Percentiles rank a stretch among this genome's conserved stretches.
phyloP scores from a whole-genome alignment of 1,140 invertebrate genomes.

The Ctenoplectra terminalis region DNA sequence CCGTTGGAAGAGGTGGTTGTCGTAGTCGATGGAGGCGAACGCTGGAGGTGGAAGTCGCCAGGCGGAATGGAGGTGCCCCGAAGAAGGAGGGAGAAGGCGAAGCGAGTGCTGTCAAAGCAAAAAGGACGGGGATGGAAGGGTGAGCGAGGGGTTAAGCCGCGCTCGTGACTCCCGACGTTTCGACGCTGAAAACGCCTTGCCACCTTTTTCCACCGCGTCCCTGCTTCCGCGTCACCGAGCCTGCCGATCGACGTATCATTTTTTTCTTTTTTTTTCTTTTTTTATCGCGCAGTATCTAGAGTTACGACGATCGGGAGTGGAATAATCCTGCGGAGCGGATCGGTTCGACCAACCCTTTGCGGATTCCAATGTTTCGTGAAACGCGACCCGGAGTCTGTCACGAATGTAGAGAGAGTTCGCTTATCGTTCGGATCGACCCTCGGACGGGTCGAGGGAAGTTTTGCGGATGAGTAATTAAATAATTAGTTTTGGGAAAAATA shows the following conservation, averaged over 20 bases:
- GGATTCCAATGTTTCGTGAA: too few species aligned
- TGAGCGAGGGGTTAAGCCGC: conserved; percentile 40
- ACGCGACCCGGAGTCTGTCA: too few species aligned
- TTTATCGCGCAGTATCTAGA: not conserved
- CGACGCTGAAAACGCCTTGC: conserved; percentile 4
- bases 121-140: conserved; percentile 46
- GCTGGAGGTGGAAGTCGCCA: conserved; percentile 39
- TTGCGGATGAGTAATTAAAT: too few species aligned
- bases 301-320: not conserved
- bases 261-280: too few species aligned
- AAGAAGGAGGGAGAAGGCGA: conserved; percentile 43
- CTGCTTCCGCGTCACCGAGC: conserved; percentile 16
- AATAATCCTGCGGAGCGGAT: not conserved
- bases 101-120: conserved; percentile 67
- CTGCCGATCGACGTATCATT: conserved; percentile 13
- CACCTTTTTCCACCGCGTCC: not conserved
- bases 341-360: conserved; percentile 5
- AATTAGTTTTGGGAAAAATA: too few species aligned
- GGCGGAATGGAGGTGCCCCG: conserved; percentile 21
- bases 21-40: conserved; percentile 39
- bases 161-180: conserved; percentile 47
- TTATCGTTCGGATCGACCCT: too few species aligned
- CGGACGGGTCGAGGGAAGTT: too few species aligned
- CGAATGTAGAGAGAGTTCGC: too few species aligned
- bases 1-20: conserved; percentile 31